Percentiles rank a stretch among this genome's conserved stretches.
Evolutionary conservation across 2,888 invertebrate genomes (phyloP).

Genomic region (Ypsolopha sequella): DNA sequence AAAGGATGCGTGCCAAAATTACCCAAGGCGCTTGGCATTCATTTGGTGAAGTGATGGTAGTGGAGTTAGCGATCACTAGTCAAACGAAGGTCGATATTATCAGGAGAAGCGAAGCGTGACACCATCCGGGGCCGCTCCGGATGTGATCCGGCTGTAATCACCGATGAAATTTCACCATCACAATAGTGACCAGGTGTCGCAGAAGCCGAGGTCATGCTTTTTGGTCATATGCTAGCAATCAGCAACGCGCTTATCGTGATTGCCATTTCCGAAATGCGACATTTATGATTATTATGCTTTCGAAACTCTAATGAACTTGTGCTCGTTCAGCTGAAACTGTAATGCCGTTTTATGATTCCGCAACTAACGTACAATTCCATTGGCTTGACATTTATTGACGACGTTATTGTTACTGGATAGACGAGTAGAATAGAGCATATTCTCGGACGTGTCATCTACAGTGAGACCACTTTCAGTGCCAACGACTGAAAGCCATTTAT

Average conservation of each 20-base stretch:
- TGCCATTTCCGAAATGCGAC: slow-evolving; percentile 38
- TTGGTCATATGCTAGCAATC: slow-evolving; percentile 47
- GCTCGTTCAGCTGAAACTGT: not conserved
- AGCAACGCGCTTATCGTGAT: slow-evolving; percentile 41
- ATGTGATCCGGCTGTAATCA: slow-evolving; percentile 59
- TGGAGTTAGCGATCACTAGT: not conserved
- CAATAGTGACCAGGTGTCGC: slow-evolving; percentile 36
- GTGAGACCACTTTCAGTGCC: not conserved
- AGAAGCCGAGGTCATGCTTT: slow-evolving; percentile 50
- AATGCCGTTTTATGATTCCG: not conserved
- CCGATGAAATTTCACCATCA: slow-evolving; percentile 64
- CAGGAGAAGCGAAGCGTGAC: slow-evolving; percentile 51
- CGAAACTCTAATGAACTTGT: not conserved
- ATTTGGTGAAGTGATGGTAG: slow-evolving; percentile 1
- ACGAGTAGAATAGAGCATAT: too few relatives aligned
- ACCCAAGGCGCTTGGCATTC: slow-evolving; percentile 3
- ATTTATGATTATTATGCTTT: slow-evolving; percentile 6
- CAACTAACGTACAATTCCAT: not conserved
- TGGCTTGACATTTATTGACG: not conserved
- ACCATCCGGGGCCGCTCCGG: slow-evolving; percentile 56
- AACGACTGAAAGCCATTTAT: slow-evolving; percentile 46
- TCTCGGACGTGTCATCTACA: not conserved
- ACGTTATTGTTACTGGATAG: not conserved
- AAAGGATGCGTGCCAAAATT: not conserved
- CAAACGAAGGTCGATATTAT: slow-evolving; percentile 32